Evolutionary conservation across 2,888 invertebrate genomes (phyloP).

Genomic region (Tuta absoluta): DNA sequence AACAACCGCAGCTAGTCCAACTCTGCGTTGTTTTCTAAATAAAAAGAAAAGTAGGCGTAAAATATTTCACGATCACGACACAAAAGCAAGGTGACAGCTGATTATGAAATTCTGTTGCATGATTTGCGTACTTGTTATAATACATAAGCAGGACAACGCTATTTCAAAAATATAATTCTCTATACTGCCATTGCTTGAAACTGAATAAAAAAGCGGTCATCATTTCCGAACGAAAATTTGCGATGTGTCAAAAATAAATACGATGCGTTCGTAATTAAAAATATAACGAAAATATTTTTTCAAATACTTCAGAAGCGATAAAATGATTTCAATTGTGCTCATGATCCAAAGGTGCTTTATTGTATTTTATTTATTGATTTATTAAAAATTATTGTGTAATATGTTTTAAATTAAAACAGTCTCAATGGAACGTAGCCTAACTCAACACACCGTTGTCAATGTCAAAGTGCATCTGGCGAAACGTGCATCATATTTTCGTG

Average conservation of each 20-base stretch:
- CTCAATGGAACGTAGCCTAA: neutral
- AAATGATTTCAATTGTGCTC: no score
- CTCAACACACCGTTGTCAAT: neutral
- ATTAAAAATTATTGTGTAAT: no score
- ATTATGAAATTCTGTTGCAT: neutral
- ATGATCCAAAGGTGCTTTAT: no score
- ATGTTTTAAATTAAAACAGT: no score
- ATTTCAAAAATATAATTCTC: neutral
- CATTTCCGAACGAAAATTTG: slow-evolving; percentile 3
- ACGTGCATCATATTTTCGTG: slow-evolving; percentile 17
- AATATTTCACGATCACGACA: slow-evolving; percentile 24
- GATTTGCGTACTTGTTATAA: neutral
- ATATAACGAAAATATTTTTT: no score
- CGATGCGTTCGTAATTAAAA: neutral
- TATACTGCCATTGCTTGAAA: neutral
- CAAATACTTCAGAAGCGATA: no score
- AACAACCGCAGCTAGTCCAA: neutral
- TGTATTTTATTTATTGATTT: no score
- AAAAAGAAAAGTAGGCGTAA: slow-evolving; percentile 37
- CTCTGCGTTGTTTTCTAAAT: slow-evolving; percentile 1
- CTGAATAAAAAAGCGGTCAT: neutral
- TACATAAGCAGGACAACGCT: neutral
- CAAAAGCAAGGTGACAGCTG: slow-evolving; percentile 17
- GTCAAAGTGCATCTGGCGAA: slow-evolving; percentile 11
- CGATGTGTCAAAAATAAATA: slow-evolving; percentile 2